phyloP scores from a whole-genome alignment of 2,113 vertebrate species.

The Scatophagus argus region DNA sequence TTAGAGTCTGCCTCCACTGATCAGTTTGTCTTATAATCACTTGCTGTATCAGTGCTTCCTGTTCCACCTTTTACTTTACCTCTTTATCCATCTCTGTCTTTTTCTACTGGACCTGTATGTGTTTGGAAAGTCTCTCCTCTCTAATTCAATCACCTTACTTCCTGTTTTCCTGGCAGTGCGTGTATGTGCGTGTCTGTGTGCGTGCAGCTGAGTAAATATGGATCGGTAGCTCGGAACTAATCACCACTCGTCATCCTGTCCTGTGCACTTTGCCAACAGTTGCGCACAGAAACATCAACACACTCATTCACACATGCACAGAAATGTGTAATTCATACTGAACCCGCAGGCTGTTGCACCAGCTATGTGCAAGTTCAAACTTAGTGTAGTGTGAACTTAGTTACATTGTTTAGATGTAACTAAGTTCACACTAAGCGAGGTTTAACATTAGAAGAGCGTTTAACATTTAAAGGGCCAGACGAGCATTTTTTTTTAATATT shows the following conservation, averaged over 20 bases:
- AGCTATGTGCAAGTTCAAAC: background rate
- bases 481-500: background rate
- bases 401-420: background rate
- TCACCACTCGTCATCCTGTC: conserved; percentile 62
- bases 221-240: conserved; percentile 60
- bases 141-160: conserved; percentile 69
- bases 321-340: background rate
- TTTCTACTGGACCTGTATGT: conserved; percentile 32
- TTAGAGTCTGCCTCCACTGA: conserved; percentile 17
- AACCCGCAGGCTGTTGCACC: conserved; percentile 1
- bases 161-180: conserved; percentile 71
- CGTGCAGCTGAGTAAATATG: conserved; percentile 72
- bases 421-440: too few relatives aligned
- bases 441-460: too few relatives aligned
- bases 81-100: conserved; percentile 14
- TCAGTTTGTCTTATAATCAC: conserved; percentile 35
- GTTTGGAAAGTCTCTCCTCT: conserved; percentile 48
- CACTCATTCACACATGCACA: background rate
- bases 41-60: conserved; percentile 55
- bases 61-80: conserved; percentile 15
- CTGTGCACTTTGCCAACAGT: conserved; percentile 33
- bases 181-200: conserved; percentile 39
- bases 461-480: background rate
- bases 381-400: background rate
- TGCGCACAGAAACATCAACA: conserved; percentile 30